Evolutionary conservation across 2,113 vertebrate genomes (phyloP).

Genomic region (Engystomops pustulosus): DNA sequence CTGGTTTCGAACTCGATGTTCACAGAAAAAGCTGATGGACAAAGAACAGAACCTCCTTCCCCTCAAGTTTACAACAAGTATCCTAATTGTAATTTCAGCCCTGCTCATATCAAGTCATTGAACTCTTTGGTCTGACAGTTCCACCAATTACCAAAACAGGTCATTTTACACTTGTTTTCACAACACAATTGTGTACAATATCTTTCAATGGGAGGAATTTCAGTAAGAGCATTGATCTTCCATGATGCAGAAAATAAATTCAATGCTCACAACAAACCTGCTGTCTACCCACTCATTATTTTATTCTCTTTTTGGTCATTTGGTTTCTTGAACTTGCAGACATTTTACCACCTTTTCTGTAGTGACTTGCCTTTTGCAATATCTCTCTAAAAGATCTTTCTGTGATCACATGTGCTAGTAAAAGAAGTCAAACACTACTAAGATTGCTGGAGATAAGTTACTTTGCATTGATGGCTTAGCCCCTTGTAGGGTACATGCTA

Average conservation of each 20-base stretch:
- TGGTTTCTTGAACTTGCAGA: not conserved
- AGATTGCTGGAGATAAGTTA: too few species aligned
- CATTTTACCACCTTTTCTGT: not conserved
- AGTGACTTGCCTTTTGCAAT: not conserved
- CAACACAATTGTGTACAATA: not conserved
- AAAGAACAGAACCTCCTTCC: too few species aligned
- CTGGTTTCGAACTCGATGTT: not conserved
- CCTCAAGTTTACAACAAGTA: not conserved
- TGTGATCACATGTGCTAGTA: not conserved
- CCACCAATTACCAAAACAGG: constrained; percentile 13
- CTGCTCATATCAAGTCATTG: not conserved
- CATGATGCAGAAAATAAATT: constrained; percentile 19
- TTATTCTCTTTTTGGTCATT: constrained; percentile 18
- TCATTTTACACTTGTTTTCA: not conserved
- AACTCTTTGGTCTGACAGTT: not conserved
- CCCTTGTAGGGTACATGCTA: too few species aligned
- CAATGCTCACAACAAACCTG: too few species aligned
- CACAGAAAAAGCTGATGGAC: not conserved
- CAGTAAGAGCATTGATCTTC: constrained; percentile 40
- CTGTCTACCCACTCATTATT: constrained; percentile 28
- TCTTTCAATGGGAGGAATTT: constrained; percentile 12
- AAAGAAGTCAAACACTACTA: not conserved
- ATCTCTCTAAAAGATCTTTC: not conserved
- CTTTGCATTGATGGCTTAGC: too few species aligned
- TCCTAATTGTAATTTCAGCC: not conserved